These are phyloP conservation scores for Tenthredo distinguenda DNA, from an alignment of 2,888 invertebrate species.

Conservation along the genomic window DNA sequence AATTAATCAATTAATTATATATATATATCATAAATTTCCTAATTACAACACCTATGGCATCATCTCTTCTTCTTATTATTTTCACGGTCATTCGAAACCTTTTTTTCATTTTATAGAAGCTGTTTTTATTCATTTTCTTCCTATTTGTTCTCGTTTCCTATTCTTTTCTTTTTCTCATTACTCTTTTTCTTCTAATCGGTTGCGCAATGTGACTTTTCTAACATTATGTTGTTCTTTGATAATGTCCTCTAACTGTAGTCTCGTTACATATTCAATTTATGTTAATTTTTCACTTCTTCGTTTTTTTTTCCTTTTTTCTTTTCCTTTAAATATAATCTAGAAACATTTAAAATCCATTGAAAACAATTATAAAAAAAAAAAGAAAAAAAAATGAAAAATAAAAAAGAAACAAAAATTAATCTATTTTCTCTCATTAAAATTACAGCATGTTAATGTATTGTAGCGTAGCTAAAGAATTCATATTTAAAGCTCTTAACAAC, in stretches of 20 bases:
- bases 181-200: conserved; percentile 1
- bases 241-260: conserved; percentile 36
- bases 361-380: conserved; percentile 57
- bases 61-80: background rate
- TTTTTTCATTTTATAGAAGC: conserved; percentile 56
- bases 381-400: background rate
- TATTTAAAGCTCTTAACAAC: conserved; percentile 76
- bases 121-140: conserved; percentile 56
- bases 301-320: conserved; percentile 43
- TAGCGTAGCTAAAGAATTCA: conserved; percentile 63
- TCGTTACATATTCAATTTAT: background rate
- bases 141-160: conserved; percentile 65
- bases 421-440: conserved; percentile 29
- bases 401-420: conserved; percentile 21
- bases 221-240: conserved; percentile 34
- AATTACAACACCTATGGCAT: conserved; percentile 51
- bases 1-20: background rate
- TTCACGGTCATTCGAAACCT: background rate
- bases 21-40: conserved; percentile 47
- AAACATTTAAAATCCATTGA: conserved; percentile 63
- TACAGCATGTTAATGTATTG: conserved; percentile 20
- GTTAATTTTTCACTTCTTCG: conserved; percentile 56
- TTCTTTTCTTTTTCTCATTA: conserved; percentile 40
- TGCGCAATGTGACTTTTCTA: conserved; percentile 3
- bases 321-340: conserved; percentile 58